Evolutionary conservation across 2,888 invertebrate species (phyloP).

Genomic region (Miltochrista miniata): DNA sequence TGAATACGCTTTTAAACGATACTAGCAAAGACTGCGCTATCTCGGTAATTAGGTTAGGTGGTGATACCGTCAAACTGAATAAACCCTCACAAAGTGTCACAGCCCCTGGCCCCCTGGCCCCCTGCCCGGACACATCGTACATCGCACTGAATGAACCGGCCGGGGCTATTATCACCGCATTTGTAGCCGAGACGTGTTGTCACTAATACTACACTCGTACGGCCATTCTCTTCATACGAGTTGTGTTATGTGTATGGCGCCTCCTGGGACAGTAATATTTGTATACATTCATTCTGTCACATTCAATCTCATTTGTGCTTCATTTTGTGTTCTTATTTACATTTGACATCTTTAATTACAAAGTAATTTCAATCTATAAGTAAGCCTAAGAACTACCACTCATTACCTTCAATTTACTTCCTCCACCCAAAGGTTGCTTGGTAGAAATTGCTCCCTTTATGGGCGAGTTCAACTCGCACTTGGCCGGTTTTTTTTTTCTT

Average conservation of each 20-base stretch:
- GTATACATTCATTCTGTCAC: background rate
- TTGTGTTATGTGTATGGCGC: background rate
- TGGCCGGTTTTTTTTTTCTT: no score
- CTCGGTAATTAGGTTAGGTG: conserved; percentile 2
- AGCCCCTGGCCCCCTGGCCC: background rate
- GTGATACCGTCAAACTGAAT: conserved; percentile 1
- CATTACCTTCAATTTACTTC: no score
- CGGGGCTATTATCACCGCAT: conserved; percentile 1
- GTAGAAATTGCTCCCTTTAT: no score
- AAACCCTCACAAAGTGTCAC: conserved; percentile 1
- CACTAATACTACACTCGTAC: background rate
- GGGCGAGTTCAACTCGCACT: no score
- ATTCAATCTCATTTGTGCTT: no score
- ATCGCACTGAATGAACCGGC: background rate
- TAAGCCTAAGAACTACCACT: no score
- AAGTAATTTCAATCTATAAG: no score
- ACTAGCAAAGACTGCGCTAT: no score
- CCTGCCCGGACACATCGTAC: background rate
- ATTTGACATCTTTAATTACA: no score
- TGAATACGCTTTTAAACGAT: no score
- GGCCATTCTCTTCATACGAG: background rate
- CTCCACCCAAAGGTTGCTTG: no score
- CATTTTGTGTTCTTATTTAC: no score
- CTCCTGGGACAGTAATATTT: background rate
- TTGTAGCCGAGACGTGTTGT: conserved; percentile 1